phyloP scores from a whole-genome alignment of 2,797 vertebrate genomes.

The Falco biarmicus region DNA sequence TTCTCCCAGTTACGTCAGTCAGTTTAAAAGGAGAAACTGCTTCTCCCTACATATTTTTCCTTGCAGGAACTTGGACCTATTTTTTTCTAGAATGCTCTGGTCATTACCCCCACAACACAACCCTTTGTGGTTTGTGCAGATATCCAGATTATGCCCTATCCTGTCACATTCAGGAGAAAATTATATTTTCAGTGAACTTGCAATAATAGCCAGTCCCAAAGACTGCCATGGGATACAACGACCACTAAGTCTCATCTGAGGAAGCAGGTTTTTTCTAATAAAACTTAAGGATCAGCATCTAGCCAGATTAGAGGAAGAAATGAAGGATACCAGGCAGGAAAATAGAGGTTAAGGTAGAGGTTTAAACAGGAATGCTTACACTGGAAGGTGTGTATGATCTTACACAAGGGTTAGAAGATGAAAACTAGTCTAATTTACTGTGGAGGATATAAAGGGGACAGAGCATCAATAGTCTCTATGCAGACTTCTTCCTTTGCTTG shows the following conservation, averaged over 20 bases:
- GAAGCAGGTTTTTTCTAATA: background rate
- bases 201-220: background rate
- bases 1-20: background rate
- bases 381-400: background rate
- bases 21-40: background rate
- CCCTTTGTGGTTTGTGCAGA: background rate
- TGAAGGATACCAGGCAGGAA: background rate
- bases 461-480: background rate
- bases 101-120: accelerated
- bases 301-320: background rate
- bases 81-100: background rate
- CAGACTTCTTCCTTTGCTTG: background rate
- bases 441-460: background rate
- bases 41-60: background rate
- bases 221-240: accelerated
- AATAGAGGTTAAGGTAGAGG: background rate
- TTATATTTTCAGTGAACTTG: background rate
- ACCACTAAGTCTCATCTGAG: background rate
- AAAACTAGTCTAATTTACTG: background rate
- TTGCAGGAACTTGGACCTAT: background rate
- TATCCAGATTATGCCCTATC: background rate
- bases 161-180: background rate
- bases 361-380: background rate
- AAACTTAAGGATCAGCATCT: background rate
- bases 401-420: background rate